phyloP scores from a whole-genome alignment of 2,888 invertebrate species.

The Leucoptera coffeella region DNA sequence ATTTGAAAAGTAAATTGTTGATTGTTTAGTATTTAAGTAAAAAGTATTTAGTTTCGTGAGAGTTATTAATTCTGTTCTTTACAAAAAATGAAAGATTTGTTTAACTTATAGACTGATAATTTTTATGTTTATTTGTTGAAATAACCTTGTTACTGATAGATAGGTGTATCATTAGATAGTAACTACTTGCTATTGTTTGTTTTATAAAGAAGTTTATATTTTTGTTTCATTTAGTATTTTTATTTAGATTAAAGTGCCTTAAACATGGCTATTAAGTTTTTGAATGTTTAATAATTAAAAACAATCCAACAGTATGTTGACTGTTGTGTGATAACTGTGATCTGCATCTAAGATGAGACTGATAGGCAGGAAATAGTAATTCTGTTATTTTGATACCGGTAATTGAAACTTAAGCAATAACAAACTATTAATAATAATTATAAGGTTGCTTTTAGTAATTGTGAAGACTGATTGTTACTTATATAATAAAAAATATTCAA shows the following conservation, averaged over 20 bases:
- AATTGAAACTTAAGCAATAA: conserved; percentile 6
- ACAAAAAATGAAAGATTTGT: conserved; percentile 4
- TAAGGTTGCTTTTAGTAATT: conserved; percentile 5
- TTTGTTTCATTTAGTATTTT: conserved; percentile 4
- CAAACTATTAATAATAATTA: conserved; percentile 5
- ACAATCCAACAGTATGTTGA: too few species aligned
- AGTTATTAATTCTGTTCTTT: conserved; percentile 7
- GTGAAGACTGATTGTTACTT: conserved; percentile 3
- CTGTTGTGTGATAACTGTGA: too few species aligned
- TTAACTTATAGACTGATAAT: conserved; percentile 3
- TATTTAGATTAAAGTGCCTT: conserved; percentile 4
- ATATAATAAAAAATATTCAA: conserved; percentile 5
- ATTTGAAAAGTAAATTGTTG: conserved; percentile 8
- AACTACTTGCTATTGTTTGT: conserved; percentile 7
- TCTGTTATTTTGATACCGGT: conserved; percentile 3
- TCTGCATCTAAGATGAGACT: conserved; percentile 1
- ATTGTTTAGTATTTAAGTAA: conserved; percentile 7
- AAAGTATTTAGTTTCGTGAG: conserved; percentile 6
- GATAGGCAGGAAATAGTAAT: conserved; percentile 6
- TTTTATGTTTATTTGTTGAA: conserved; percentile 7
- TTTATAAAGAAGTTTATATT: conserved; percentile 7
- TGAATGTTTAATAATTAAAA: conserved; percentile 4
- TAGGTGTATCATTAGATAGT: conserved; percentile 6
- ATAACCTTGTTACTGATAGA: conserved; percentile 6
- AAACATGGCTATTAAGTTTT: conserved; percentile 4